phyloP scores from a whole-genome alignment of 2,113 vertebrate species.

The Petroica traversi region DNA sequence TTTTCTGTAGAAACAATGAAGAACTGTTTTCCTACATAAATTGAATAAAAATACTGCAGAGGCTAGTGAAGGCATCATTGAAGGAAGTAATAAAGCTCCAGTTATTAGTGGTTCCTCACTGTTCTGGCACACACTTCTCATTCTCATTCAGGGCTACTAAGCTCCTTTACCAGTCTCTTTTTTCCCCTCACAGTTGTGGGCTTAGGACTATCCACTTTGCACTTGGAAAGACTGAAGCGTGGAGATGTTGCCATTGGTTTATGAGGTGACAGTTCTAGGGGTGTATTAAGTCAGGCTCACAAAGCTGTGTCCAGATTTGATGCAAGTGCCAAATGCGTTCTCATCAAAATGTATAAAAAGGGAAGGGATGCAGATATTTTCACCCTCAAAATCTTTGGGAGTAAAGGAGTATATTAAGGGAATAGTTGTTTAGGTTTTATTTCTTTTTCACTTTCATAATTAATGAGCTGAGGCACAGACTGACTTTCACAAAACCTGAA shows the following conservation, averaged over 20 bases:
- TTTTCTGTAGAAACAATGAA: not conserved
- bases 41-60: not conserved
- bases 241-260: not conserved
- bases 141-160: not conserved
- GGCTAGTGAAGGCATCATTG: not conserved
- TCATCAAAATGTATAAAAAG: not conserved
- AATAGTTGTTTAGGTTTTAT: not conserved
- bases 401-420: not conserved
- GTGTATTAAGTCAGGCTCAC: not conserved
- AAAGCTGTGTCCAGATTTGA: not conserved
- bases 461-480: not conserved
- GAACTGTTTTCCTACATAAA: not conserved
- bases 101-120: not conserved
- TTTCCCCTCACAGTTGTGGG: not conserved
- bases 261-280: not conserved
- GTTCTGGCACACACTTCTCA: not conserved
- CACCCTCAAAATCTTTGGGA: not conserved
- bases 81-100: not conserved
- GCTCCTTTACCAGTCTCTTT: not conserved
- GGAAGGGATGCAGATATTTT: not conserved
- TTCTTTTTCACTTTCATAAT: not conserved
- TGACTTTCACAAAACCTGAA: not conserved
- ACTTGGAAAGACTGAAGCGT: not conserved
- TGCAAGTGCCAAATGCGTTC: not conserved
- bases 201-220: not conserved